Percentiles rank a stretch among this genome's conserved stretches.
These are phyloP conservation scores for Amblyornis subalaris DNA, from an alignment of 2,113 vertebrate genomes.

Conservation along the genomic window DNA sequence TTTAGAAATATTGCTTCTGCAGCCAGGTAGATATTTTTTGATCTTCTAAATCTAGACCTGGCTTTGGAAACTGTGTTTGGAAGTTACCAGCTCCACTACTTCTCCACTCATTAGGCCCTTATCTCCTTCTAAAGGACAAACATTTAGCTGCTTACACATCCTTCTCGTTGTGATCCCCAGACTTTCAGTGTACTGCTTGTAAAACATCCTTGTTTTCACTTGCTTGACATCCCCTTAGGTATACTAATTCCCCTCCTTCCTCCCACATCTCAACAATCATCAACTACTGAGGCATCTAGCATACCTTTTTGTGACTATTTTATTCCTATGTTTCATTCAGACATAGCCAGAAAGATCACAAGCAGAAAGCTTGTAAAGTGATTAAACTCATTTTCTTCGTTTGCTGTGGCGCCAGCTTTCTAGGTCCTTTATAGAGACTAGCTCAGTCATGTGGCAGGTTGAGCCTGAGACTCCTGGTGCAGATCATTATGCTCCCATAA, in stretches of 20 bases:
- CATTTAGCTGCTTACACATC: background rate
- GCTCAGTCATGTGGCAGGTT: constrained; percentile 72
- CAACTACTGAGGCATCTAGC: constrained; percentile 70
- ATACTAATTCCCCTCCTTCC: background rate
- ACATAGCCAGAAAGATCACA: constrained; percentile 72
- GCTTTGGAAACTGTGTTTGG: background rate
- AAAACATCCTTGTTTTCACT: constrained; percentile 80
- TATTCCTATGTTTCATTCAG: constrained; percentile 68
- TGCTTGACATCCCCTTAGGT: constrained; percentile 65
- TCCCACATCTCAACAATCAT: background rate
- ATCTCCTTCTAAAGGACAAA: background rate
- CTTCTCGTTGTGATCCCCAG: background rate
- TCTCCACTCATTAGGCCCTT: background rate
- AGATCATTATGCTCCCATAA: constrained; percentile 74
- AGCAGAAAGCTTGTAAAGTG: constrained; percentile 70
- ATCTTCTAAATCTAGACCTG: background rate
- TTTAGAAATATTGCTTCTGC: background rate
- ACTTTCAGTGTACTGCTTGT: background rate
- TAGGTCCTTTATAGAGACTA: constrained; percentile 78
- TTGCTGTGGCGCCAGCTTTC: constrained; percentile 80
- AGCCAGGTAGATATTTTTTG: background rate
- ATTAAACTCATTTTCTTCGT: constrained; percentile 85
- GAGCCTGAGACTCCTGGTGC: constrained; percentile 71
- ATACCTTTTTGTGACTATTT: constrained; percentile 69
- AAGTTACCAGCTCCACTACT: background rate